Evolutionary conservation across 2,797 vertebrate genomes (phyloP).

Genomic region (Sphaeramia orbicularis): DNA sequence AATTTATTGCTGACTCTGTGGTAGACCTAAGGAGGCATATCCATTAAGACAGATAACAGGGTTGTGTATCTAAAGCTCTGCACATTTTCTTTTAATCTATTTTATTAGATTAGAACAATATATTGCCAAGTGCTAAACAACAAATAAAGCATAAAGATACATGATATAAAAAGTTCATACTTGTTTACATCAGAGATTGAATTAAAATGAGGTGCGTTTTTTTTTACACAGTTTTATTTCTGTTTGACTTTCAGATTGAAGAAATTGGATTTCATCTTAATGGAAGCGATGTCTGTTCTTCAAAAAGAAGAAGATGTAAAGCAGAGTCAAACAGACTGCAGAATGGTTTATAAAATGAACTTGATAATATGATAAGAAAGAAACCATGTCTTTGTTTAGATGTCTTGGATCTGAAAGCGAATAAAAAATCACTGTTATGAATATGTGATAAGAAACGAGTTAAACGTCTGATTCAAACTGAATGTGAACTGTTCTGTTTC

Average conservation of each 20-base stretch:
- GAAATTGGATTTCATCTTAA: constrained; percentile 9
- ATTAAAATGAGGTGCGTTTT: background rate
- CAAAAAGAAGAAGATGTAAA: constrained; percentile 6
- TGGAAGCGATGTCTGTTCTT: constrained; percentile 8
- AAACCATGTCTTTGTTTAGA: background rate
- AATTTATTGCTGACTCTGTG: constrained; percentile 37
- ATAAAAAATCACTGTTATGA: background rate
- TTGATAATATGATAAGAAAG: background rate
- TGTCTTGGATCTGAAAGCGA: background rate
- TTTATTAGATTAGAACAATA: constrained; percentile 7
- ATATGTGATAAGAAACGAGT: background rate
- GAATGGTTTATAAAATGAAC: constrained; percentile 19
- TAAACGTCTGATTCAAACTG: too few species aligned
- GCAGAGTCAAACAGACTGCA: background rate
- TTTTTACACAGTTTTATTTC: background rate
- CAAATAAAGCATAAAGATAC: constrained; percentile 3
- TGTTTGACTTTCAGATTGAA: background rate
- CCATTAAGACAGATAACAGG: constrained; percentile 33
- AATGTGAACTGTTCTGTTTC: too few species aligned
- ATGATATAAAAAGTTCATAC: background rate
- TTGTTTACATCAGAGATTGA: background rate
- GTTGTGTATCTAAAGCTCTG: background rate
- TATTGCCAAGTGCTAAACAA: constrained; percentile 1
- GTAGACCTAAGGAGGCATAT: constrained; percentile 32
- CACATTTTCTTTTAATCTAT: constrained; percentile 40